Base-by-base conservation (phyloP, 2,797 vertebrate species). In the Hydrocynus forskahlii region DNA sequence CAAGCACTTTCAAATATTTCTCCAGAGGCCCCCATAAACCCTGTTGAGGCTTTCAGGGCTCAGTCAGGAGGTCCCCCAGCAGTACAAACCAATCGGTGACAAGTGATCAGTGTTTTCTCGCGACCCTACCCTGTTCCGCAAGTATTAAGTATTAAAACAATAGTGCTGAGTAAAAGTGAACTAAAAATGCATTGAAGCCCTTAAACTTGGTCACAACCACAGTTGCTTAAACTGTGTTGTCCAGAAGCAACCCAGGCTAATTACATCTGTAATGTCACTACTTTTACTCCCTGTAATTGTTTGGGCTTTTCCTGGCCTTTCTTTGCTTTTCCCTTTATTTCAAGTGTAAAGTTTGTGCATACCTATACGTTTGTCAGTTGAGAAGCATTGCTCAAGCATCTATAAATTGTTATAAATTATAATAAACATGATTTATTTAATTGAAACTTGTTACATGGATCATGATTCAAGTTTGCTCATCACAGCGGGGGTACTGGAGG, bases 391-490 rank as follows among this genome's bases (percentile, higher is more conserved):
- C 7, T 54, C 35, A 10, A 45, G 35, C 21, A 48, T 45, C 59
- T 55, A 59, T 57, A 73, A 38, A 57, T 59, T 74, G 71, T 57
- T 57, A 59, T 74, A 59, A 74, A 74, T 57, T 78, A 69, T 40
- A 78, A 70, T 78, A 78, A 78, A 78, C 66, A 59, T 57, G 66
- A 48, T 69, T 78, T 70, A 78, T 78, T 70, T 78, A 70, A 78
- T 67, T 78, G 68, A 57, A 69, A 43, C 16, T 13, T 57, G 17
- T 38, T 57, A 7, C 16, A 52, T 50, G 12, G 10, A 48, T 54
- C 1, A 4, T 25, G 17, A 52, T 77, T 14, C 25, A 2, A 38
- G 6, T 7, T 0, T 45, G 19, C 67, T 14, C 13, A 52, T 1
- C 10, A 13, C 50, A 52, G 50, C 10, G 16, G 12, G 50, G 13